Evolutionary conservation across 2,888 invertebrate genomes (phyloP).

Genomic region (Cryptocephalus primarius): DNA sequence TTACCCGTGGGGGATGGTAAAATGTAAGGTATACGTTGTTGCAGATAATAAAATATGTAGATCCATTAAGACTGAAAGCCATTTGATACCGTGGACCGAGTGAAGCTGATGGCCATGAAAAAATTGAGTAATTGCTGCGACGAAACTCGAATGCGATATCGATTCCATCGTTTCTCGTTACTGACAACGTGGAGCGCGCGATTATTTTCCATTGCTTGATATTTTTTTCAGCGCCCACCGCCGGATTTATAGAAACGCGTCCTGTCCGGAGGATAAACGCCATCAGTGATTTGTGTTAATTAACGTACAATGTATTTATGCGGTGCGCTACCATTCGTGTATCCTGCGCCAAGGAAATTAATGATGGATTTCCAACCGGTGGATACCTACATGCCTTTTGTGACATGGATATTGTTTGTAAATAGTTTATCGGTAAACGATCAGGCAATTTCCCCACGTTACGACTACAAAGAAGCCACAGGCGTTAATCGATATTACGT

Average conservation of each 20-base stretch:
- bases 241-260: too few species aligned
- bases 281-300: too few species aligned
- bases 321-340: too few species aligned
- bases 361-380: not conserved
- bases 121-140: too few species aligned
- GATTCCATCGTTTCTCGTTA: too few species aligned
- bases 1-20: constrained; percentile 20
- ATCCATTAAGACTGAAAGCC: constrained; percentile 25
- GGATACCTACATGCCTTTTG: constrained; percentile 3
- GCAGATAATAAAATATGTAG: constrained; percentile 26
- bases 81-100: constrained; percentile 1
- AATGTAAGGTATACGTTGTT: constrained; percentile 22
- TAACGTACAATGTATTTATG: too few species aligned
- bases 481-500: constrained; percentile 15
- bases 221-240: too few species aligned
- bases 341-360: not conserved
- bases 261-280: too few species aligned
- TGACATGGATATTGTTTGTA: constrained; percentile 19
- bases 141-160: too few species aligned
- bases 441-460: constrained; percentile 17
- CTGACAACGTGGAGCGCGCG: too few species aligned
- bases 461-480: constrained; percentile 11
- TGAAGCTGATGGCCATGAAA: not conserved
- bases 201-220: too few species aligned
- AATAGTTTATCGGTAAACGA: constrained; percentile 21